Base-by-base conservation (phyloP, 2,888 invertebrate species). In the Muscina levida region DNA sequence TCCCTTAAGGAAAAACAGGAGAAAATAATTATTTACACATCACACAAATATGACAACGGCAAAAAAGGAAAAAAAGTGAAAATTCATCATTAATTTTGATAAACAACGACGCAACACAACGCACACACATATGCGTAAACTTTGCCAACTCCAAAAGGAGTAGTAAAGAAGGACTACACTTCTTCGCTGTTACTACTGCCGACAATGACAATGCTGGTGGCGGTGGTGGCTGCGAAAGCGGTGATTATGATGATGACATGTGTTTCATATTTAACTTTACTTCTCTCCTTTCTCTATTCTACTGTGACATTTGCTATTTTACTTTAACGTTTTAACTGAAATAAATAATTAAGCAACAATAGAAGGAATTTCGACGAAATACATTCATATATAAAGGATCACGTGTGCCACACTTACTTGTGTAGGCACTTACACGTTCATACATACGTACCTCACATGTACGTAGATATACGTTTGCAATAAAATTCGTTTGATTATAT, bases 11-110 rank as follows among this genome's bases (percentile, higher is more conserved):
- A 77, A 62, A 19, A 73, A 39, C 39, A 19, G 39, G 39, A 67
- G 53, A 68, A 77, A 71, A 77, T 81, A 81, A 81, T 81, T 81
- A 77, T 81, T 77, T 81, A 72, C 77, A 72, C 74, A 81, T 81
- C 80, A 73, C 53, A 77, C 79, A 75, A 79, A 68, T 75, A 79
- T 72, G 75, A 72, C 72, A 79, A 62, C 44, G 68, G 51, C 37
- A 62, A 79, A 71, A 53, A 5, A 31, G 31, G 39, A 31, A 76
- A 19, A 44, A 67, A 51, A 46, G 42, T 66, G 13, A 59, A 71
- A 80, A 74, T 56, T 77, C 67, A 74, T 81, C 71, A 74, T 74
- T 77, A 77, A 77, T 81, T 72, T 72, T 48, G 72, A 77, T 48
- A 77, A 81, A 37, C 59, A 59, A 57, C 17, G 44, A 26, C 15